Percentiles rank a stretch among this genome's conserved stretches.
Conservation (phyloP, 2,888 invertebrate genomes). For the Megalurothrips usitatus region DNA sequence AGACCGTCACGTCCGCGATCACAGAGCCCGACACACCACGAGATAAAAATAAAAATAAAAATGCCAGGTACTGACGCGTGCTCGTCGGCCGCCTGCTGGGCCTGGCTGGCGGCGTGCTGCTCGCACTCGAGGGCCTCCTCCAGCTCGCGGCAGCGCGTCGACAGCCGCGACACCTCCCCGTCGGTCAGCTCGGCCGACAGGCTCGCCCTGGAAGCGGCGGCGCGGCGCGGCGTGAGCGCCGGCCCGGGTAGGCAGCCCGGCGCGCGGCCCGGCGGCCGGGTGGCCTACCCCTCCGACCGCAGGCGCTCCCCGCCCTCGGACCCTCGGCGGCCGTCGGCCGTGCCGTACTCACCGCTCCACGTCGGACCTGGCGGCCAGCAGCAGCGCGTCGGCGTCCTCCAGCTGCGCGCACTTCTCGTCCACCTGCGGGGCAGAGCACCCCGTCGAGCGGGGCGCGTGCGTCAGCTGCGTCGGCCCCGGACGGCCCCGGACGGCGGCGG, state of each 20-base stretch:
- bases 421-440: not conserved
- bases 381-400: not conserved
- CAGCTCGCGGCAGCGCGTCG: not conserved
- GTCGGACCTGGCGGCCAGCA: not conserved
- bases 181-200: not conserved
- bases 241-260: not conserved
- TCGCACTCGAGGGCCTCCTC: slow-evolving; percentile 16
- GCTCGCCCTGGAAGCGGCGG: not conserved
- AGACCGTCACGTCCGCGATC: not conserved
- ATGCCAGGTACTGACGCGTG: not conserved
- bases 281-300: not conserved
- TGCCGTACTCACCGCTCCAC: not conserved
- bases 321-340: no score
- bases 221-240: not conserved
- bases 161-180: not conserved
- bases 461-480: not conserved
- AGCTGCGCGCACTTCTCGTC: not conserved
- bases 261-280: not conserved
- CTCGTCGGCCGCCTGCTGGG: not conserved
- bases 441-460: no score
- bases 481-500: not conserved
- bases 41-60: not conserved
- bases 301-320: not conserved
- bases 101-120: not conserved
- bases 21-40: not conserved